Conservation (phyloP, 2,797 vertebrate species). For the Centropyge bicolor region DNA sequence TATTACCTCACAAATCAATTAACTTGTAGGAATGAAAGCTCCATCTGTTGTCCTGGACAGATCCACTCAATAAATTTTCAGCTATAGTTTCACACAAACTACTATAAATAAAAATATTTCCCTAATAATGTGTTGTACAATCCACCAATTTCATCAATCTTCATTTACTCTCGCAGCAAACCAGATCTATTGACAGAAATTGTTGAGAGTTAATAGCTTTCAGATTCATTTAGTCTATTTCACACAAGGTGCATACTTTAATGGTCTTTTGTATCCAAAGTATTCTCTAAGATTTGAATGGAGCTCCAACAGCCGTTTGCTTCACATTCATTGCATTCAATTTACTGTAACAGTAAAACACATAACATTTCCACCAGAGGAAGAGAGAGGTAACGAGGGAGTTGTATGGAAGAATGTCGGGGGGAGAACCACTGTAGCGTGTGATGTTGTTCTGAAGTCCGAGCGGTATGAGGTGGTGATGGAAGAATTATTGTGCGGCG, state of each 20-base stretch:
- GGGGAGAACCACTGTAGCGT: conserved; percentile 32
- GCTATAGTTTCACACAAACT: not conserved
- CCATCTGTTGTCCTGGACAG: conserved; percentile 31
- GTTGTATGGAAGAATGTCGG: conserved; percentile 9
- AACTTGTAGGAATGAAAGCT: conserved; percentile 34
- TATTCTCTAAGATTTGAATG: not conserved
- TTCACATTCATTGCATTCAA: conserved; percentile 15
- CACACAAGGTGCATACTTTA: not conserved
- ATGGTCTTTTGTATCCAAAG: not conserved
- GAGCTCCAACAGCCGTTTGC: not conserved
- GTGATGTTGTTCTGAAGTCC: conserved; percentile 35
- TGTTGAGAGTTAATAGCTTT: not conserved
- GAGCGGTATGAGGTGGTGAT: not conserved
- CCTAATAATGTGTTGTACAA: not conserved
- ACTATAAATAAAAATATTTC: not conserved
- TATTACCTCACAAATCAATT: conserved; percentile 33
- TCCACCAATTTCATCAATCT: not conserved
- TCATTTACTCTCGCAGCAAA: conserved; percentile 6
- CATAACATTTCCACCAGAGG: not conserved
- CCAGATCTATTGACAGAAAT: not conserved
- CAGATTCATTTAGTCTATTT: not conserved
- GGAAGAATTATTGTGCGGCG: conserved; percentile 32
- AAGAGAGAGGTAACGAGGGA: not conserved
- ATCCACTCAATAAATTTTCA: not conserved
- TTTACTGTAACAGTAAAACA: conserved; percentile 25